phyloP scores from a whole-genome alignment of 2,113 vertebrate species.

The Phylloscopus trochilus region DNA sequence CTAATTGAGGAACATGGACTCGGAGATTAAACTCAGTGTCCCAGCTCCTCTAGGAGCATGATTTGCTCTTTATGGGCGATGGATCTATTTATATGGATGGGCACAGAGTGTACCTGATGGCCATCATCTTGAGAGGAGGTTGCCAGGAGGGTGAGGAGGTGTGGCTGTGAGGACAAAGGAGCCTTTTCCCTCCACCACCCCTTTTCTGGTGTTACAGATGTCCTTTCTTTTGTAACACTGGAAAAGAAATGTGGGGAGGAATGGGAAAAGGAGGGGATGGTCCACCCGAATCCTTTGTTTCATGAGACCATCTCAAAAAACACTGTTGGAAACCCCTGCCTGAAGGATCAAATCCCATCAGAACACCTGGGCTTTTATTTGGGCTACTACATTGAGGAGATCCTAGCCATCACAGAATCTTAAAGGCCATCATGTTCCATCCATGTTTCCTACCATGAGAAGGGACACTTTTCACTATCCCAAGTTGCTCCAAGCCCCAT shows the following conservation, averaged over 20 bases:
- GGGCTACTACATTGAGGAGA: background rate
- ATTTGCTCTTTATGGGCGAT: background rate
- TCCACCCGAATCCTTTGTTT: background rate
- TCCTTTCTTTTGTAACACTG: background rate
- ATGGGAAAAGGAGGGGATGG: background rate
- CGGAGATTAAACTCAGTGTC: rapidly evolving
- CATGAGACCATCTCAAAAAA: background rate
- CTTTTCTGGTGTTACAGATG: background rate
- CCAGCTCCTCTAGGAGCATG: background rate
- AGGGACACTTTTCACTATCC: background rate
- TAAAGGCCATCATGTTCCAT: background rate
- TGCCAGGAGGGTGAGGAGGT: background rate
- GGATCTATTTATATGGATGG: background rate
- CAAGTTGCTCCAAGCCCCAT: rapidly evolving
- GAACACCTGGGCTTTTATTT: background rate
- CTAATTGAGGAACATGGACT: background rate
- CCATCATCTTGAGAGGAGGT: background rate
- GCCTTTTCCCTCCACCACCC: background rate
- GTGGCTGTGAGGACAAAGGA: background rate
- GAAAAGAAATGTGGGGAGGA: background rate
- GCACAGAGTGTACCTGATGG: background rate
- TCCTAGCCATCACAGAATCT: background rate
- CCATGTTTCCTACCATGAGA: rapidly evolving
- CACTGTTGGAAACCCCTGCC: background rate
- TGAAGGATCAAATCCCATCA: background rate